Evolutionary conservation across 2,888 invertebrate genomes (phyloP).

Genomic region (Hyppa rectilinea): DNA sequence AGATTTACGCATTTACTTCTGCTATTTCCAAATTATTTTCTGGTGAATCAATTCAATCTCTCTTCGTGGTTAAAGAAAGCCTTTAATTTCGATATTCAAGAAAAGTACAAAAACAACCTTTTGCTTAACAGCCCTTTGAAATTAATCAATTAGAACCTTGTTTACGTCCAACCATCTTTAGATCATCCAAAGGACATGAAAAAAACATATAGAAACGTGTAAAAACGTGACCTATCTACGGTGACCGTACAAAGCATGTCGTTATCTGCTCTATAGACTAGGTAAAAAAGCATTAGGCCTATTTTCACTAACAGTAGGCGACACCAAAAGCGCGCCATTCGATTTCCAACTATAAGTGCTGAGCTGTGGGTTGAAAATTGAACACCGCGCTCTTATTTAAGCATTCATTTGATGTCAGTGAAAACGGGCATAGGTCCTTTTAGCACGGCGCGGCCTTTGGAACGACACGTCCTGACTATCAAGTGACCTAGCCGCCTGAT

Average conservation of each 20-base stretch:
- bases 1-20: not conserved
- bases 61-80: not conserved
- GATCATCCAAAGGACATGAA: not conserved
- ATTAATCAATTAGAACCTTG: not conserved
- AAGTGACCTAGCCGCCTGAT: constrained; percentile 59
- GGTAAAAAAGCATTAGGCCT: constrained; percentile 59
- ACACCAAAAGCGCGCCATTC: not conserved
- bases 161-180: constrained; percentile 1
- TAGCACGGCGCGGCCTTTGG: constrained; percentile 49
- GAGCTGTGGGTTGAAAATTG: not conserved
- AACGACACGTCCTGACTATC: constrained; percentile 71
- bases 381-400: too few relatives aligned
- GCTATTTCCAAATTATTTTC: not conserved
- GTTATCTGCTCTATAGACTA: constrained; percentile 11
- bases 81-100: not conserved
- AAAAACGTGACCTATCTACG: constrained; percentile 9
- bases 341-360: not conserved
- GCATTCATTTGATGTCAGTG: not conserved
- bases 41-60: not conserved
- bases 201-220: not conserved
- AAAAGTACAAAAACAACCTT: not conserved
- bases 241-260: constrained; percentile 17
- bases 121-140: not conserved
- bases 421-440: constrained; percentile 47
- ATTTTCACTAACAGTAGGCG: too few relatives aligned